phyloP scores from a whole-genome alignment of 2,113 vertebrate species.

The Equus quagga region DNA sequence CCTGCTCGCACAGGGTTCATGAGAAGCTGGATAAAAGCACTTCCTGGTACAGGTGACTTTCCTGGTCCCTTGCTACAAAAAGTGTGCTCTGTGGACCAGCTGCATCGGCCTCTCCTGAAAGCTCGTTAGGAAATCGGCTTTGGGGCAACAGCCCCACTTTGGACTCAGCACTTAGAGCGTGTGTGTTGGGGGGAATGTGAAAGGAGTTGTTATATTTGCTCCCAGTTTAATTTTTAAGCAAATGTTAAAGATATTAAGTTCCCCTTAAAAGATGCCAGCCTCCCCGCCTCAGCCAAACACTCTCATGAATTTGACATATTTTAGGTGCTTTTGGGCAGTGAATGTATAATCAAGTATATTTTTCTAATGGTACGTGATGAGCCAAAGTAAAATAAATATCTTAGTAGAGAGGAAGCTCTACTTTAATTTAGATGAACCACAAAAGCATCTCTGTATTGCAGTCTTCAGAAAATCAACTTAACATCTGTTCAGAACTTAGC shows the following conservation, averaged over 20 bases:
- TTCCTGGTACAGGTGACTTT: neutral
- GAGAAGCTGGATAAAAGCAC: neutral
- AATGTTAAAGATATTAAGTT: neutral
- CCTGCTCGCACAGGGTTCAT: neutral
- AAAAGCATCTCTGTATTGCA: neutral
- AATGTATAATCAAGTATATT: neutral
- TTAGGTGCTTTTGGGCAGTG: neutral
- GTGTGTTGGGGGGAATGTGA: neutral
- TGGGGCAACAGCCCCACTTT: neutral
- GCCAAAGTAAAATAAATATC: neutral
- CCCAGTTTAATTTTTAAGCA: neutral
- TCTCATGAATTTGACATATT: neutral
- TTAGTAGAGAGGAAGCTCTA: neutral
- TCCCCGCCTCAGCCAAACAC: neutral
- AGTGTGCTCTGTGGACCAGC: neutral
- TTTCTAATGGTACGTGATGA: neutral
- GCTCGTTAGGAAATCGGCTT: neutral
- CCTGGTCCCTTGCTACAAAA: neutral
- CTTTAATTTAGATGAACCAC: slow-evolving; percentile 16
- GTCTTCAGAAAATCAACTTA: slow-evolving; percentile 13
- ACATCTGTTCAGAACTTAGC: neutral
- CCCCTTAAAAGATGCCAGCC: neutral
- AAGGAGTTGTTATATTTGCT: neutral
- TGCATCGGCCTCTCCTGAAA: neutral
- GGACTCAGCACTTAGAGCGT: neutral